phyloP scores from a whole-genome alignment of 2,113 vertebrate genomes.

The Lethenteron camtschaticum region DNA sequence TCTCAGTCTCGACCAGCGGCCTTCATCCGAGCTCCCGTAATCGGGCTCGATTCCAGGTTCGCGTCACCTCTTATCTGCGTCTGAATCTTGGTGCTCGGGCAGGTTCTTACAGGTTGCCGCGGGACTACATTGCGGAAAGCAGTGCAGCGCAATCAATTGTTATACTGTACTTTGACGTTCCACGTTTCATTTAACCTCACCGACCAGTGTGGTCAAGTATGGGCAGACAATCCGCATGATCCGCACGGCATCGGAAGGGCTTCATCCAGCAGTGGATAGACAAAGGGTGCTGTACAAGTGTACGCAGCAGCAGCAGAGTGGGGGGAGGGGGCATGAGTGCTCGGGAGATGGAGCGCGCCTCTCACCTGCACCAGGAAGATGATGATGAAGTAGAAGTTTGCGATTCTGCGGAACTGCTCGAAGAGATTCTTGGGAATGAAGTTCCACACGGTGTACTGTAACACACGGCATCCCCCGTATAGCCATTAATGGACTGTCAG shows the following conservation, averaged over 20 bases:
- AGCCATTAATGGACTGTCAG: too few relatives aligned
- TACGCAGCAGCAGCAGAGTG: conserved; percentile 12
- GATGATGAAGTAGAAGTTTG: conserved; percentile 99
- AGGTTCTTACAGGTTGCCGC: too few relatives aligned
- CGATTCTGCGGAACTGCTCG: conserved; percentile 96
- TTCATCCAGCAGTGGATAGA: conserved; percentile 13
- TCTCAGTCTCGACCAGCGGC: too few relatives aligned
- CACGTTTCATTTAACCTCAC: background rate
- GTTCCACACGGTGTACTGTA: conserved; percentile 93
- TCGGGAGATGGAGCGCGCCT: background rate
- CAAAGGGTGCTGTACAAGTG: conserved; percentile 6
- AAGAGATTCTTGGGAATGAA: conserved; percentile 98
- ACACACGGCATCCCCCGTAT: background rate
- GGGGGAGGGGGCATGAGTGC: background rate
- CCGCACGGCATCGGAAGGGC: conserved; percentile 4
- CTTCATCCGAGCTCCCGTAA: too few relatives aligned
- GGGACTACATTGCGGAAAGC: too few relatives aligned
- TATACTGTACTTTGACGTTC: background rate
- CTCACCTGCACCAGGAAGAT: conserved; percentile 97
- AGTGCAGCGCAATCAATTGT: too few relatives aligned
- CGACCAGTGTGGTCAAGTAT: background rate
- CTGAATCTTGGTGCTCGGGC: too few relatives aligned
- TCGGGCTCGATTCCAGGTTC: too few relatives aligned
- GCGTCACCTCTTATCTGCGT: too few relatives aligned
- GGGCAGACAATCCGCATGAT: background rate